Evolutionary conservation across 2,113 vertebrate genomes (phyloP), one percentile per base, ranked within the genome.

Genomic region (Charina bottae): DNA sequence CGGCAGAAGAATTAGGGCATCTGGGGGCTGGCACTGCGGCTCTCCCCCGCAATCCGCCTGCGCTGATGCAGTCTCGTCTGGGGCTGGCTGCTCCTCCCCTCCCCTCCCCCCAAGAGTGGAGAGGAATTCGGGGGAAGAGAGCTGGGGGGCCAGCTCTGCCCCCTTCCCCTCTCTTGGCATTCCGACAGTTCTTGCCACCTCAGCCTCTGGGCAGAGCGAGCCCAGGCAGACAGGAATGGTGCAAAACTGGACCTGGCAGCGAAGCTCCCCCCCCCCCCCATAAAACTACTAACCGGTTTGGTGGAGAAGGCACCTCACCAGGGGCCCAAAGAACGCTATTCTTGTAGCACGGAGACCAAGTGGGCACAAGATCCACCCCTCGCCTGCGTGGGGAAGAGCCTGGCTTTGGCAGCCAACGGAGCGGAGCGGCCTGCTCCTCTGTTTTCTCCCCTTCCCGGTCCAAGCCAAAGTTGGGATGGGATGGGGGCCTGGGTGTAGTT

Each of bases 1-100:
- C 17, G 89, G 93, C 91, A 60, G 89, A 72, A 90, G 92, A 94
- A 93, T 46, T 90, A 85, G 95, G 96, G 93, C 93, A 95, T 83
- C 92, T 88, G 90, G 95, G 90, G 87, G 92, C 89, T 92, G 58
- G 91, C 90, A 91, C 84, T 87, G 90, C 90, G 53, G 90, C n/a
- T 26, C 84, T 37, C 84, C 90, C 90, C 89, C n/a, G 33, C 89
- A 46, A 72, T 33, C 90, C 83, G 90, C 90, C 83, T 64, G 90
- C 90, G 83, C 90, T 10, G 58, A 55, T 68, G 60, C 90, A 26
- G 46, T 21, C 55, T 90, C 49, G 64, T 12, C 87, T 93, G 37
- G 92, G 56, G 42, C 55, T 23, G 89, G 49, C 59, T 37, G 46
- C n/a, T 54, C 90, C 83, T 19, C 46, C 17, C n/a, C 62, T 33